Conservation (phyloP, 2,113 vertebrate species). For the Balaenoptera acutorostrata region DNA sequence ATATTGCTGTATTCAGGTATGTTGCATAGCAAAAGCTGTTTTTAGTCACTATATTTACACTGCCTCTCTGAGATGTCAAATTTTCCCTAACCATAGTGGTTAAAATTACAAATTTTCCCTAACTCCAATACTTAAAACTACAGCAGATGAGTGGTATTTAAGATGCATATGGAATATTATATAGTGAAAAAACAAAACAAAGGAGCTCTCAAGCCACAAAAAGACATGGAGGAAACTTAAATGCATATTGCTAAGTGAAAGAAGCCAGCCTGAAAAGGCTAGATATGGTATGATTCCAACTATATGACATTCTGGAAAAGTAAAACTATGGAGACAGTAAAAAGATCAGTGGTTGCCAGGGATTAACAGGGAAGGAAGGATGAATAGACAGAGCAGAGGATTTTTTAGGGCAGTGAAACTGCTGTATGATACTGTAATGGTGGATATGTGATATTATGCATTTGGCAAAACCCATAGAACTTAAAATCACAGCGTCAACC, state of each 20-base stretch:
- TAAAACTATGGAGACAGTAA: neutral
- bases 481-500: no score
- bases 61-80: neutral
- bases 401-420: neutral
- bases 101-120: neutral
- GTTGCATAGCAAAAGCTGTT: neutral
- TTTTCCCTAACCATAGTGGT: neutral
- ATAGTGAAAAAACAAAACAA: neutral
- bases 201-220: neutral
- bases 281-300: neutral
- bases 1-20: neutral
- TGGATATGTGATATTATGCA: neutral
- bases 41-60: neutral
- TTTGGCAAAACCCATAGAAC: neutral
- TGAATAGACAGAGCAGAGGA: neutral
- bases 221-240: neutral
- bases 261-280: neutral
- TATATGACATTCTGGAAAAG: neutral
- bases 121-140: neutral
- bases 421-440: neutral
- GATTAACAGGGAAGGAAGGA: no score
- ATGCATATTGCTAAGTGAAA: neutral
- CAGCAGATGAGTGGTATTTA: neutral
- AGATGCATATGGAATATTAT: neutral
- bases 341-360: neutral